Evolutionary conservation across 1,140 invertebrate genomes (phyloP).

Genomic region (Arctopsyche grandis): DNA sequence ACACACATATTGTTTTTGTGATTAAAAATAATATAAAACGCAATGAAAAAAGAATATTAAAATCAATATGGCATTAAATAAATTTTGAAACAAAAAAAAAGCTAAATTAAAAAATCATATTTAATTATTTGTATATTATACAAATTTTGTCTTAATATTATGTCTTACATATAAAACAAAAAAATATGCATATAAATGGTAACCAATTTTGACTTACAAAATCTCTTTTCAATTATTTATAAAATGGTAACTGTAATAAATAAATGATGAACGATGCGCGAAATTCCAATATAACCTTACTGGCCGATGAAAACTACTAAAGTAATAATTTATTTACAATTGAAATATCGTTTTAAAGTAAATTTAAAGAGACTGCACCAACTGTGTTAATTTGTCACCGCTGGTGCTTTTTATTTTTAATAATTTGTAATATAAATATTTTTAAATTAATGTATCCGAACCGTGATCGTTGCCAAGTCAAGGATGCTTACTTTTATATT

Average conservation of each 20-base stretch:
- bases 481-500: constrained; percentile 53
- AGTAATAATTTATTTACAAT: constrained; percentile 46
- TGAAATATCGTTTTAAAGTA: constrained; percentile 38
- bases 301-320: constrained; percentile 30
- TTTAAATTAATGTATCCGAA: constrained; percentile 46
- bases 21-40: neutral
- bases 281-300: constrained; percentile 39
- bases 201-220: constrained; percentile 46
- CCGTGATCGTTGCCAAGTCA: constrained; percentile 51
- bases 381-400: constrained; percentile 45
- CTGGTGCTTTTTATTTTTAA: constrained; percentile 32
- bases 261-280: constrained; percentile 17
- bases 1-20: no score
- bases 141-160: constrained; percentile 5
- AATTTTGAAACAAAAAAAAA: constrained; percentile 2
- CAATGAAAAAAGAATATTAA: neutral
- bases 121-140: neutral
- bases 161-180: neutral
- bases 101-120: constrained; percentile 2
- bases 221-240: neutral
- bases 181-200: constrained; percentile 35
- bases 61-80: constrained; percentile 13
- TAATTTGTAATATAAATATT: constrained; percentile 42
- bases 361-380: constrained; percentile 47
- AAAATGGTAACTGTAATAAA: constrained; percentile 34